Evolutionary conservation across 2,113 vertebrate species (phyloP).

Genomic region (Malurus cyaneus): DNA sequence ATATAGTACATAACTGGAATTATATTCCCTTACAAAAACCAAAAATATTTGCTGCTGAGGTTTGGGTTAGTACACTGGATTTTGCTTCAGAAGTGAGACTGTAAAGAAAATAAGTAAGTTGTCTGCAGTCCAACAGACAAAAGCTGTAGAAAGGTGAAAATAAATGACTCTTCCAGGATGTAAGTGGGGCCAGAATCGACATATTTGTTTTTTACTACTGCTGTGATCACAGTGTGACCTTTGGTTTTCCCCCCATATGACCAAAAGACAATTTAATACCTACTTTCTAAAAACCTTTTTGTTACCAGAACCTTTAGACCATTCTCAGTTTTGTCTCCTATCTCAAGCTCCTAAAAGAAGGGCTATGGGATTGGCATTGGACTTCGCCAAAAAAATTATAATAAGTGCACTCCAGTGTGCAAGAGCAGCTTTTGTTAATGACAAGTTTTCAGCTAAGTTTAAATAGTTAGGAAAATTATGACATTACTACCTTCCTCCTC

Average conservation of each 20-base stretch:
- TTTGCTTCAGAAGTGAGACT: neutral
- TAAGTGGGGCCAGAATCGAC: neutral
- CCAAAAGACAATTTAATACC: neutral
- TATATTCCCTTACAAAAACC: fast-evolving
- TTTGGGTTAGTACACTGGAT: neutral
- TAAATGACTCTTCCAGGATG: neutral
- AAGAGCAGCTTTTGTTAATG: neutral
- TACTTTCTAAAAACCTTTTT: neutral
- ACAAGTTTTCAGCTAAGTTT: neutral
- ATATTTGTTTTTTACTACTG: neutral
- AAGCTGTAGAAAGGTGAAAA: neutral
- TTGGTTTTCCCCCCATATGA: neutral
- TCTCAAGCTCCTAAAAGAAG: neutral
- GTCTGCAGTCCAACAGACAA: neutral
- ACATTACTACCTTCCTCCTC: neutral
- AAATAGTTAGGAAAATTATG: neutral
- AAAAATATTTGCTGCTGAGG: neutral
- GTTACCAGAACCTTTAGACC: neutral
- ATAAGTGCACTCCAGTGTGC: neutral
- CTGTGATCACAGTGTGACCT: neutral
- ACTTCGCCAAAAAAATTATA: neutral
- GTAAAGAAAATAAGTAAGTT: neutral
- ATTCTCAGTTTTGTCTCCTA: neutral
- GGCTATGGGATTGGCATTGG: neutral
- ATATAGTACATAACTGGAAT: neutral